phyloP scores from a whole-genome alignment of 2,888 invertebrate species.

The Branchipolynoe longqiensis region DNA sequence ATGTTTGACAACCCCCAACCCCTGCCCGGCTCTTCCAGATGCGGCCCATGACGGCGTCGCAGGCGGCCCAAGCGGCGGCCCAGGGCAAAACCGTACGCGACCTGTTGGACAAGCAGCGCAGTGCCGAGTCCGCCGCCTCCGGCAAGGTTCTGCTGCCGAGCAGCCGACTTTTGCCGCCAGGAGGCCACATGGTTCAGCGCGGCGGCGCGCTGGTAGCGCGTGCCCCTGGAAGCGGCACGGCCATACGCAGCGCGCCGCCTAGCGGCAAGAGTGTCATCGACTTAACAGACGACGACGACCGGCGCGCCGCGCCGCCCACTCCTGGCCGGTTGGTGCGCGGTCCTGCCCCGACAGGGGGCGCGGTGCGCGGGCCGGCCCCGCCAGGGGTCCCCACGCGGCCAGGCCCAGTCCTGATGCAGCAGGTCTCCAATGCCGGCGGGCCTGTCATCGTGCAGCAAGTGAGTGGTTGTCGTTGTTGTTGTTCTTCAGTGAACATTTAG shows the following conservation, averaged over 20 bases:
- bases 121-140: background rate
- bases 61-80: slow-evolving; percentile 8
- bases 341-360: background rate
- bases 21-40: background rate
- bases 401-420: slow-evolving; percentile 37
- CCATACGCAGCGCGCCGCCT: background rate
- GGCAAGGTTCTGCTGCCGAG: slow-evolving; percentile 12
- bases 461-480: background rate
- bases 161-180: slow-evolving; percentile 1
- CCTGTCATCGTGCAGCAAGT: slow-evolving; percentile 26
- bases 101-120: slow-evolving; percentile 52
- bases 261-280: slow-evolving; percentile 45
- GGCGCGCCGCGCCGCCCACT: background rate
- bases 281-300: slow-evolving; percentile 57
- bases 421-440: background rate
- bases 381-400: background rate
- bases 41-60: background rate
- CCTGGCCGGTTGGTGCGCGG: background rate
- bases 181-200: background rate
- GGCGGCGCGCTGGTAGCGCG: background rate
- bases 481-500: background rate
- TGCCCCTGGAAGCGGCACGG: background rate
- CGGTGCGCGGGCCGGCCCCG: background rate
- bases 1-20: too few relatives aligned
- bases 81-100: slow-evolving; percentile 39